A percentile compares a stretch with the other conserved stretches of the same genome.
These are phyloP conservation scores for Bombus confusus DNA, from an alignment of 1,140 invertebrate genomes.

Conservation along the genomic window DNA sequence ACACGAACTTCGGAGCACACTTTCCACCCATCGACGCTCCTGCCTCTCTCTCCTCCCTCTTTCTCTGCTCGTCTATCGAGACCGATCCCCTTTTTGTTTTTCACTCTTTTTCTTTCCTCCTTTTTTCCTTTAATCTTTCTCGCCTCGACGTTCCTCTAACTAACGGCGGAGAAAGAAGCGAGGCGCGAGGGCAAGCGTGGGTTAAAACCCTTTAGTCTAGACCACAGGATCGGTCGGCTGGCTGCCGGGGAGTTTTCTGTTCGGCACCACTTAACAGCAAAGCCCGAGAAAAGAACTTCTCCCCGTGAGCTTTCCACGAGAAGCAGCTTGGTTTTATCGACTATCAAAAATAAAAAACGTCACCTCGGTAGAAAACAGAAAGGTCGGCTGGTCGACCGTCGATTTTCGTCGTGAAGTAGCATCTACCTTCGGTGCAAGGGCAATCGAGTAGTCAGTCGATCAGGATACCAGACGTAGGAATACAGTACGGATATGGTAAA, in stretches of 20 bases:
- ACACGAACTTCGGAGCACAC: slow-evolving; percentile 25
- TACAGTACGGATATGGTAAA: not conserved
- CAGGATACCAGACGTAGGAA: not conserved
- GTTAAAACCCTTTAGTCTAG: slow-evolving; percentile 81
- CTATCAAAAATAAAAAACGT: slow-evolving; percentile 1
- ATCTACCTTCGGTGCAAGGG: not conserved
- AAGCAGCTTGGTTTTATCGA: slow-evolving; percentile 25
- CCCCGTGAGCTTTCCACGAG: slow-evolving; percentile 56
- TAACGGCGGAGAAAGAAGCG: slow-evolving; percentile 30
- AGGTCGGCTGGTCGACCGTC: not conserved
- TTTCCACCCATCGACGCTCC: not conserved
- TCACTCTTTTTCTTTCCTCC: not conserved
- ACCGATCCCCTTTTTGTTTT: slow-evolving; percentile 19
- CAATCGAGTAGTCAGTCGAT: too few relatives aligned
- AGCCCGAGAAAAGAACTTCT: slow-evolving; percentile 70
- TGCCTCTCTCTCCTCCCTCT: not conserved
- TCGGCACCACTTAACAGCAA: slow-evolving; percentile 73
- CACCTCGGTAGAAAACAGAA: not conserved
- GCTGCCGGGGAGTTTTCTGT: slow-evolving; percentile 70
- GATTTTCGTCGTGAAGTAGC: not conserved
- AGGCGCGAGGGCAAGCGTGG: slow-evolving; percentile 47
- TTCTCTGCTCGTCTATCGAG: slow-evolving; percentile 5
- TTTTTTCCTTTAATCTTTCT: slow-evolving; percentile 61
- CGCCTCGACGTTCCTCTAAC: slow-evolving; percentile 51
- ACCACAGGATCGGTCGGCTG: slow-evolving; percentile 68